Base-by-base conservation (phyloP, 2,797 vertebrate species). In the Triplophysa bombifrons region DNA sequence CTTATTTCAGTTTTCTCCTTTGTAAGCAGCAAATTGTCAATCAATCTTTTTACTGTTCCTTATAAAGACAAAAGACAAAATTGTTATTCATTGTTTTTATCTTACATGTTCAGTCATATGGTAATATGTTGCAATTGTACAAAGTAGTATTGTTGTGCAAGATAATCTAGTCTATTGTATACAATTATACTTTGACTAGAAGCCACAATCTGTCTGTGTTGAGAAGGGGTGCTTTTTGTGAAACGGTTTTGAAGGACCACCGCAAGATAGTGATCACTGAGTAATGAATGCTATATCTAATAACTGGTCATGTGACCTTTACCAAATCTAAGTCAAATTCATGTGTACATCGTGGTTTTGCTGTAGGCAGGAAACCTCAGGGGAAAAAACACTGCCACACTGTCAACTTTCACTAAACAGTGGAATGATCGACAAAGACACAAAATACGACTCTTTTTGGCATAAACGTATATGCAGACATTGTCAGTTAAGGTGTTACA, bases 331-430 rank as follows among this genome's bases (percentile, higher is more conserved):
- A 16, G 64, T 76, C 74, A 76, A 60, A 61, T 61, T 61, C 41
- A 60, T 63, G 56, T 50, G 74, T 48, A 72, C 27, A 41, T 25
- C 7, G 16, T 30, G 44, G 44, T 70, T 51, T 71, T 50, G 9
- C 58, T 78, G 76, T 60, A 66, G 76, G 44, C 14, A 63, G 56
- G 56, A 78, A 78, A 51, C 20, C 46, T 34, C 53, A 48, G 12
- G 66, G 66, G 67, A 13, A 53, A 60, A 77, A 70, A 70, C 51
- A 27, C 34, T 44, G 34, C n/a, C 50, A 41, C 41, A 46, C 17
- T 11, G 61, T 10, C 17, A 74, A 65, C n/a, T 53, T 60, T 51
- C 2, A 25, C 25, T 50, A 17, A 60, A 48, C 25, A 12, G 13
- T 50, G 13, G 41, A 58, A 30, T 19, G 27, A 30, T 63, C 14